Percentiles rank a stretch among this genome's conserved stretches.
phyloP scores from a whole-genome alignment of 1,140 invertebrate species.

The Drosophila parvula region DNA sequence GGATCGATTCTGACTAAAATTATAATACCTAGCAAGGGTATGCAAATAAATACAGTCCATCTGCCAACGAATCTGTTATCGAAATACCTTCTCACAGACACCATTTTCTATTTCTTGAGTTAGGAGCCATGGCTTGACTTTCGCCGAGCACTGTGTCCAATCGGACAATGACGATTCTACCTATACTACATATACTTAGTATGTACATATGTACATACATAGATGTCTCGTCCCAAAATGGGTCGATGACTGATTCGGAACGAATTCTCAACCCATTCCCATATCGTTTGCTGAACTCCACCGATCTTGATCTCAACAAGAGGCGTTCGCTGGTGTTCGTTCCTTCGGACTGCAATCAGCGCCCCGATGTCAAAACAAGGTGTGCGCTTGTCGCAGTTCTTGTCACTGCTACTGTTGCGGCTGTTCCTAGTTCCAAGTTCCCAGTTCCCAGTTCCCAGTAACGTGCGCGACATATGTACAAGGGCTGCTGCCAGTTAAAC shows the following conservation, averaged over 20 bases:
- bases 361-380: constrained; percentile 43
- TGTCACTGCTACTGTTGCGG: constrained; percentile 52
- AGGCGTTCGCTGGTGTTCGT: neutral
- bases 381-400: constrained; percentile 27
- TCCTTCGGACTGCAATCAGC: constrained; percentile 25
- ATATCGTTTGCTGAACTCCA: constrained; percentile 39
- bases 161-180: constrained; percentile 23
- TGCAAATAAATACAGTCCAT: no score
- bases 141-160: constrained; percentile 14
- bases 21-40: no score
- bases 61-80: neutral
- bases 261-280: neutral
- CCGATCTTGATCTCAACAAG: constrained; percentile 3
- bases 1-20: no score
- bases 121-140: neutral
- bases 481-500: constrained; percentile 11
- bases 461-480: neutral
- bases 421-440: constrained; percentile 2
- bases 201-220: no score
- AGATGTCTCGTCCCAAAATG: constrained; percentile 43
- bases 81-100: neutral
- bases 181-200: neutral
- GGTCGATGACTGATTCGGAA: constrained; percentile 50
- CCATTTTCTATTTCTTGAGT: no score
- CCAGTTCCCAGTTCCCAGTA: neutral